A percentile compares a stretch with the other conserved stretches of the same genome.
Evolutionary conservation across 2,113 vertebrate genomes (phyloP).

Genomic region (Poeciliopsis turrubarensis): DNA sequence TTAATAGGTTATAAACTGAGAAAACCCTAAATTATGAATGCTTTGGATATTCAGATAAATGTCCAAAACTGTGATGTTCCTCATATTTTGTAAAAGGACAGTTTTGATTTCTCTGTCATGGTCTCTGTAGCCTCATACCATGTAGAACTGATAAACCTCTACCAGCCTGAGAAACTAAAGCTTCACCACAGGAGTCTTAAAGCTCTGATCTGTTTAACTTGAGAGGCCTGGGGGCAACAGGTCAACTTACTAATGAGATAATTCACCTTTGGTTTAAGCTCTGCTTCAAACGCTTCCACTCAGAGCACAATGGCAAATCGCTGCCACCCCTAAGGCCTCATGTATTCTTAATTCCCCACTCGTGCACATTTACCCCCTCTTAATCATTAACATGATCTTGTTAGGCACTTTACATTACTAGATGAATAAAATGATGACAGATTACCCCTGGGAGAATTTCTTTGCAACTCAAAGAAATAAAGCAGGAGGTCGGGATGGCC

Average conservation of each 20-base stretch:
- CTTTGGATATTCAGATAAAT: not conserved
- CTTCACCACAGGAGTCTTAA: slow-evolving; percentile 38
- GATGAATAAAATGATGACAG: slow-evolving; percentile 15
- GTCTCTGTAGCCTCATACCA: not conserved
- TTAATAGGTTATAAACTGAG: not conserved
- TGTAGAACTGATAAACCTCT: slow-evolving; percentile 37
- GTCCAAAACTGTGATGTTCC: not conserved
- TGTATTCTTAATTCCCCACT: slow-evolving; percentile 49
- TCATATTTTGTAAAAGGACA: not conserved
- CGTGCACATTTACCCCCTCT: slow-evolving; percentile 40
- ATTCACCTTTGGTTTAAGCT: slow-evolving; percentile 47
- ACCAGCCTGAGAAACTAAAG: slow-evolving; percentile 38
- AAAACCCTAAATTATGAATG: not conserved
- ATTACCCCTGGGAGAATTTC: slow-evolving; percentile 10
- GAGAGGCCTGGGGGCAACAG: slow-evolving; percentile 35
- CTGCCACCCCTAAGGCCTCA: slow-evolving; percentile 22
- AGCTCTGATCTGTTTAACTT: slow-evolving; percentile 53
- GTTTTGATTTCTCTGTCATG: not conserved
- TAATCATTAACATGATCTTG: slow-evolving; percentile 58
- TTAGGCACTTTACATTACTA: slow-evolving; percentile 33
- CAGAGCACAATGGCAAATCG: slow-evolving; percentile 19
- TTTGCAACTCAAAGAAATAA: slow-evolving; percentile 12
- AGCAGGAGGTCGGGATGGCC: not conserved
- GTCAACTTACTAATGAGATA: slow-evolving; percentile 49
- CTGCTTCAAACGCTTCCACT: slow-evolving; percentile 31